Conservation (phyloP, 2,888 invertebrate genomes). For the Aquatica leii region DNA sequence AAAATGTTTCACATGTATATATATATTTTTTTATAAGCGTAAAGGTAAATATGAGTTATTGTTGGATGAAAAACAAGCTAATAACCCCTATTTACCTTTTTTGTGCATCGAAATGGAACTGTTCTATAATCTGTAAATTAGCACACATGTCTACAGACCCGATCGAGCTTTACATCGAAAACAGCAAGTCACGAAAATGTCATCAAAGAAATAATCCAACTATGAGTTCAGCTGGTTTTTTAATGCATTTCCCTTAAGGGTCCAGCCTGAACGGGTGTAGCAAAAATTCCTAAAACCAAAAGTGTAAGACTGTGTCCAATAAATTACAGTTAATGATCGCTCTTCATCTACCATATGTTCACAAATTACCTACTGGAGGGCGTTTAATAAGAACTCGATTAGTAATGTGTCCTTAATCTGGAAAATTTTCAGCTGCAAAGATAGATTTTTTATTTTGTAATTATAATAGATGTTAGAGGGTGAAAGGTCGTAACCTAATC, state of each 20-base stretch:
- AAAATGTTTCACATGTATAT: too few species aligned
- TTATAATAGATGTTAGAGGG: neutral
- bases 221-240: constrained; percentile 44
- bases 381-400: neutral
- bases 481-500: constrained; percentile 2
- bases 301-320: constrained; percentile 1
- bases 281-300: too few species aligned
- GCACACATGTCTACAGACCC: constrained; percentile 42
- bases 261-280: too few species aligned
- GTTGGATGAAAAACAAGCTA: too few species aligned
- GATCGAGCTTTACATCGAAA: constrained; percentile 35
- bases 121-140: constrained; percentile 38
- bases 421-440: too few species aligned
- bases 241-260: constrained; percentile 37
- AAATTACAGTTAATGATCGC: constrained; percentile 16
- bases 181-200: constrained; percentile 44
- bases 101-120: too few species aligned
- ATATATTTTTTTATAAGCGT: too few species aligned
- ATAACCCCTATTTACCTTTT: too few species aligned
- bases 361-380: constrained; percentile 8
- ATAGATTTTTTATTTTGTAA: neutral
- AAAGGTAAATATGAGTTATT: too few species aligned
- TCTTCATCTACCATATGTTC: constrained; percentile 19
- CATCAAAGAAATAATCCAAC: constrained; percentile 46
- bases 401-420: too few species aligned